Conservation (phyloP, 2,113 vertebrate species). For the Daboia siamensis region DNA sequence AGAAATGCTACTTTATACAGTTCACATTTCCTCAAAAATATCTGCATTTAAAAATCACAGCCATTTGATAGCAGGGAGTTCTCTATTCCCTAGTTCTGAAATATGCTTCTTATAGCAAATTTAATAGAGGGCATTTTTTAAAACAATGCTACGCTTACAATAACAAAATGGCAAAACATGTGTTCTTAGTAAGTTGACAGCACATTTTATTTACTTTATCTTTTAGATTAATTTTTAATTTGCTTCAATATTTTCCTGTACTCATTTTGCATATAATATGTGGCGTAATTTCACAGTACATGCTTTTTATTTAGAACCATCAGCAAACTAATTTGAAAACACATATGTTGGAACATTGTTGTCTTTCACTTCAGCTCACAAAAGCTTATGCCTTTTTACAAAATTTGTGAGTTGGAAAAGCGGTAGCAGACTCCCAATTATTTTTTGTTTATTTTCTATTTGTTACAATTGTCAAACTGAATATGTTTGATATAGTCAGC, state of each 20-base stretch:
- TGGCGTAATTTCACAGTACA: neutral
- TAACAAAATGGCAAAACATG: neutral
- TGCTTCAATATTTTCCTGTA: neutral
- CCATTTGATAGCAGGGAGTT: neutral
- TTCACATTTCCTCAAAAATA: neutral
- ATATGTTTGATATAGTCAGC: neutral
- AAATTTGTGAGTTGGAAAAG: neutral
- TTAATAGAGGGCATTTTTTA: neutral
- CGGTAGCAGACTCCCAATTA: neutral
- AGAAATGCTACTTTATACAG: neutral
- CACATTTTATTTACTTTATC: no score
- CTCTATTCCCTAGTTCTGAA: neutral
- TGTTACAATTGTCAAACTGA: neutral
- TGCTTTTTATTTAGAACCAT: neutral
- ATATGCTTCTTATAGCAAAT: constrained; percentile 5
- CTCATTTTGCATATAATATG: neutral
- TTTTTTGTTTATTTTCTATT: neutral
- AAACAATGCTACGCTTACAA: neutral
- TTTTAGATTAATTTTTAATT: neutral
- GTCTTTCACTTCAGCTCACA: neutral
- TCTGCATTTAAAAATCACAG: neutral
- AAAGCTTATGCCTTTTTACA: neutral
- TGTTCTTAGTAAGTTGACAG: neutral
- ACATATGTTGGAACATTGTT: neutral
- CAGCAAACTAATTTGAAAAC: neutral